These are phyloP conservation scores for Propithecus coquereli DNA, from an alignment of 2,113 vertebrate genomes.

Conservation along the genomic window DNA sequence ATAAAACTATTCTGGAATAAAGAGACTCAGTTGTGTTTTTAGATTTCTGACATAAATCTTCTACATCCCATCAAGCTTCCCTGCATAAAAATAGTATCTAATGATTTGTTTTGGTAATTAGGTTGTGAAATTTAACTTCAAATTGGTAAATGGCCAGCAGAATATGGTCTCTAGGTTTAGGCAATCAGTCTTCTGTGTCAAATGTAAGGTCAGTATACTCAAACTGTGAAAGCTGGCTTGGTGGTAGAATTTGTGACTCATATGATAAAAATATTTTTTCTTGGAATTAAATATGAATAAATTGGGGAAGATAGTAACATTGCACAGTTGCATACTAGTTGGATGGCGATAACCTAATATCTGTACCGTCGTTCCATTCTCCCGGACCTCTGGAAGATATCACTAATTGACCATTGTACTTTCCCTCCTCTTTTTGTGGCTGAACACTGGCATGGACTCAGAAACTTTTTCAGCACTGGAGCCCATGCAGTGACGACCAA, in stretches of 20 bases:
- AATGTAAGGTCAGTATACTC: not conserved
- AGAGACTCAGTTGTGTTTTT: not conserved
- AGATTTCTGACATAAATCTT: not conserved
- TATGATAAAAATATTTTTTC: not conserved
- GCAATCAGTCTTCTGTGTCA: not conserved
- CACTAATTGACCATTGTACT: not conserved
- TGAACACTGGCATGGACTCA: not conserved
- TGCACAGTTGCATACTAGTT: not conserved
- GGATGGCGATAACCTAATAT: fast-evolving
- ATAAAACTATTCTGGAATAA: not conserved
- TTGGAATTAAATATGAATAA: not conserved
- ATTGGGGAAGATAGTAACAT: not conserved
- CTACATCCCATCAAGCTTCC: not conserved
- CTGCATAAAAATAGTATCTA: not conserved
- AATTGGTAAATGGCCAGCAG: not conserved
- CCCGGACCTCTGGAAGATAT: not conserved
- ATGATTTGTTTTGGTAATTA: not conserved
- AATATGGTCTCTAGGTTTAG: slow-evolving; percentile 15
- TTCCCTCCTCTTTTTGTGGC: not conserved
- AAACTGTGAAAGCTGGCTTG: not conserved
- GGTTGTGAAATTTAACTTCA: slow-evolving; percentile 21
- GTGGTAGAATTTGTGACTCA: slow-evolving; percentile 24
- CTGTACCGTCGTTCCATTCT: not conserved
- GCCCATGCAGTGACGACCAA: not conserved
- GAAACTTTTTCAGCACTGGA: not conserved